Conservation (phyloP, 2,113 vertebrate species). For the Varanus komodoensis region DNA sequence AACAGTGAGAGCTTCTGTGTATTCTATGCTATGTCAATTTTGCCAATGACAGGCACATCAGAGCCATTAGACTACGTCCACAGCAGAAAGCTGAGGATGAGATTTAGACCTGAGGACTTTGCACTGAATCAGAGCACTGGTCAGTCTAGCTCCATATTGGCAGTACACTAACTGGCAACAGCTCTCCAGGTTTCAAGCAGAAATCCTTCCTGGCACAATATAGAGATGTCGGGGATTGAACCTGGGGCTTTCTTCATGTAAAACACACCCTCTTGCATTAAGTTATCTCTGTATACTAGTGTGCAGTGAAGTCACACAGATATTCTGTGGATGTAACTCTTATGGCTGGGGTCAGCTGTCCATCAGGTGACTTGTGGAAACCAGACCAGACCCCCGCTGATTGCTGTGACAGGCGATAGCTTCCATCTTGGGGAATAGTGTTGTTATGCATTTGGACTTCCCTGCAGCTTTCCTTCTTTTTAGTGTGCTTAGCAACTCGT, state of each 20-base stretch:
- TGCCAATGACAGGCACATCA: not conserved
- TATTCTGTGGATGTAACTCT: not conserved
- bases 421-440: not conserved
- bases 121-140: not conserved
- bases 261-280: not conserved
- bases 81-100: not conserved
- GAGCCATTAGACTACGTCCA: not conserved
- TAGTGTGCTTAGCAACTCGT: not conserved
- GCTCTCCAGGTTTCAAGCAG: not conserved
- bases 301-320: too few species aligned
- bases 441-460: not conserved
- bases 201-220: not conserved
- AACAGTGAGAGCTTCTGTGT: not conserved
- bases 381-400: not conserved
- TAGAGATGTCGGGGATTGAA: not conserved
- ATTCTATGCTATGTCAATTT: not conserved
- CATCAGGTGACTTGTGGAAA: not conserved
- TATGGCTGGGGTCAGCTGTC: not conserved
- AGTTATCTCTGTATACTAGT: not conserved
- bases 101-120: not conserved
- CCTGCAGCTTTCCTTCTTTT: not conserved
- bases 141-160: not conserved
- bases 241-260: not conserved
- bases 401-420: not conserved
- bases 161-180: not conserved